These are phyloP conservation scores for Macrotrachela quadricornifera DNA, from an alignment of 1,140 invertebrate genomes.

Conservation along the genomic window DNA sequence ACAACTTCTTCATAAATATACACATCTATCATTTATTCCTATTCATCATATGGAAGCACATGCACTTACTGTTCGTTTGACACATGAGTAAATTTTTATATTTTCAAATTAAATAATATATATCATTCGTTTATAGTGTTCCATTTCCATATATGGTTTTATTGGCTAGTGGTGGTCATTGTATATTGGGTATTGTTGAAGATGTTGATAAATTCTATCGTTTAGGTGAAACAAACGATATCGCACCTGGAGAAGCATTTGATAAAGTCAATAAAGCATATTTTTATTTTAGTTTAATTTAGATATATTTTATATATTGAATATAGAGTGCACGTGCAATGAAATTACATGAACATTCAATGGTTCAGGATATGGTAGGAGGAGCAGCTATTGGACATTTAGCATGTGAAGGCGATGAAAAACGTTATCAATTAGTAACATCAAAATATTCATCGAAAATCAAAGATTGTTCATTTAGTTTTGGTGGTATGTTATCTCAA, in stretches of 20 bases:
- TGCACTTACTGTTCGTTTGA: conserved; percentile 63
- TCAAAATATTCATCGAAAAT: conserved; percentile 1
- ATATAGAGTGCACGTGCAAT: neutral
- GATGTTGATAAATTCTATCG: conserved; percentile 51
- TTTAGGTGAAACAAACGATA: conserved; percentile 54
- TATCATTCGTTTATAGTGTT: conserved; percentile 32
- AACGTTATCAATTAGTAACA: conserved; percentile 35
- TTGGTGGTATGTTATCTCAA: conserved; percentile 46
- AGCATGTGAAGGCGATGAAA: conserved; percentile 46
- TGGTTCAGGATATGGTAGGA: conserved; percentile 39
- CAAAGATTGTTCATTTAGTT: conserved; percentile 59
- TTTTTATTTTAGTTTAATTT: conserved; percentile 2
- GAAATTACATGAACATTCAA: no score
- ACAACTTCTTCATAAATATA: conserved; percentile 41
- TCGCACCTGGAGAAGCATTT: conserved; percentile 68
- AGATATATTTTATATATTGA: conserved; percentile 2
- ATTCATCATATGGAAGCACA: conserved; percentile 98
- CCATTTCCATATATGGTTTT: conserved; percentile 70
- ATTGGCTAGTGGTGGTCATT: conserved; percentile 66
- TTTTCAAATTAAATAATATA: neutral
- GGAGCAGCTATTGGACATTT: conserved; percentile 62
- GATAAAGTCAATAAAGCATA: conserved; percentile 46
- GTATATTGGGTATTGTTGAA: conserved; percentile 53
- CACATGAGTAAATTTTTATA: conserved; percentile 29
- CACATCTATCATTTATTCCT: conserved; percentile 49